phyloP scores from a whole-genome alignment of 2,113 vertebrate genomes.

The Hepsetus odoe region DNA sequence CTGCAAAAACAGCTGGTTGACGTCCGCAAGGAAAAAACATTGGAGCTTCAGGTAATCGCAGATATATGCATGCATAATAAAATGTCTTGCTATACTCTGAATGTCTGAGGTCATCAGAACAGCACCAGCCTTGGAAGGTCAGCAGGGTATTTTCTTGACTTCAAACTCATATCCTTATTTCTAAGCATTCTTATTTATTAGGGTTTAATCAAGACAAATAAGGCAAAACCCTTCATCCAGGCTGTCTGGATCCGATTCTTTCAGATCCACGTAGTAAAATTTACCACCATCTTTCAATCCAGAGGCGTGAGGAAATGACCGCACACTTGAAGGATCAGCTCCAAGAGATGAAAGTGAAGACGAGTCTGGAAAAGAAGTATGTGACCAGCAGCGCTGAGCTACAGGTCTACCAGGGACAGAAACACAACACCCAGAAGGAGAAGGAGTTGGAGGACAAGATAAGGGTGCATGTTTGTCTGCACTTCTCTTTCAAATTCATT shows the following conservation, averaged over 20 bases:
- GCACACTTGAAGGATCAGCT: constrained; percentile 76
- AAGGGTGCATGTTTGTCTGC: constrained; percentile 63
- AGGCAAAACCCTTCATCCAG: background rate
- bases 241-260: background rate
- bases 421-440: constrained; percentile 72
- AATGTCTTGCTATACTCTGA: too few relatives aligned
- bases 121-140: too few relatives aligned
- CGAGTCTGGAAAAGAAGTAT: constrained; percentile 70
- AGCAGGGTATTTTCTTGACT: too few relatives aligned
- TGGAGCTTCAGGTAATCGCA: constrained; percentile 77
- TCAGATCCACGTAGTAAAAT: background rate
- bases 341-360: constrained; percentile 75
- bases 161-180: too few relatives aligned
- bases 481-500: background rate
- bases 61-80: background rate
- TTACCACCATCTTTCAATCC: background rate
- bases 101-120: background rate
- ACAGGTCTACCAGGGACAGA: constrained; percentile 75
- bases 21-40: constrained; percentile 73
- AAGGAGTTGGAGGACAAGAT: constrained; percentile 69
- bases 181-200: background rate
- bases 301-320: constrained; percentile 73
- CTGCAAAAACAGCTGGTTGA: constrained; percentile 79
- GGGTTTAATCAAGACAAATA: background rate
- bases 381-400: constrained; percentile 74